phyloP scores from a whole-genome alignment of 2,113 vertebrate species.

The Cranoglanis bouderius region DNA sequence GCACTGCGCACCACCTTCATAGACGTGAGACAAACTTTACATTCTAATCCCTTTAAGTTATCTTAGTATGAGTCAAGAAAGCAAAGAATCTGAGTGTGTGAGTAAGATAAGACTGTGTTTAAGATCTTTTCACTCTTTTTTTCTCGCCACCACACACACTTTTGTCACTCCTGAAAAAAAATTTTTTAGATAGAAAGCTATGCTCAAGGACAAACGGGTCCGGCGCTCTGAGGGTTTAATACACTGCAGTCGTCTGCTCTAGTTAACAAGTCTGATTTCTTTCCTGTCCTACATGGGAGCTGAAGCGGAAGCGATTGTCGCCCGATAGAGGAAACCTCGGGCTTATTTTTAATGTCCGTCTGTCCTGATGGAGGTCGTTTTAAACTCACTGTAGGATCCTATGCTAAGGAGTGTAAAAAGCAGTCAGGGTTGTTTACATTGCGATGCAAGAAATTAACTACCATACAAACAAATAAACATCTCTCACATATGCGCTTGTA shows the following conservation, averaged over 20 bases:
- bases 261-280: not conserved
- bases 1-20: conserved; percentile 76
- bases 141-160: not conserved
- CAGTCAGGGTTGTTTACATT: not conserved
- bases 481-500: no score
- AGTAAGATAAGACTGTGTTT: not conserved
- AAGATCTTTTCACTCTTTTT: not conserved
- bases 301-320: conserved; percentile 18
- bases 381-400: not conserved
- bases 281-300: not conserved
- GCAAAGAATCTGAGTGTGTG: not conserved
- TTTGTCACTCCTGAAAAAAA: not conserved
- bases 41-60: not conserved
- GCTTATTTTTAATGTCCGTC: not conserved
- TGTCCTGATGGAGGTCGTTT: not conserved
- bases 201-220: not conserved
- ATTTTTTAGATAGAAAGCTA: not conserved
- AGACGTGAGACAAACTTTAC: conserved; percentile 65
- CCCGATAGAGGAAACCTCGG: conserved; percentile 2
- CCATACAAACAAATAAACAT: not conserved
- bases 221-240: not conserved
- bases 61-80: not conserved
- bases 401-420: not conserved
- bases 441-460: not conserved
- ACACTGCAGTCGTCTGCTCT: conserved; percentile 21